Base-by-base conservation (phyloP, 2,797 vertebrate genomes). In the Loris lydekkerianus region DNA sequence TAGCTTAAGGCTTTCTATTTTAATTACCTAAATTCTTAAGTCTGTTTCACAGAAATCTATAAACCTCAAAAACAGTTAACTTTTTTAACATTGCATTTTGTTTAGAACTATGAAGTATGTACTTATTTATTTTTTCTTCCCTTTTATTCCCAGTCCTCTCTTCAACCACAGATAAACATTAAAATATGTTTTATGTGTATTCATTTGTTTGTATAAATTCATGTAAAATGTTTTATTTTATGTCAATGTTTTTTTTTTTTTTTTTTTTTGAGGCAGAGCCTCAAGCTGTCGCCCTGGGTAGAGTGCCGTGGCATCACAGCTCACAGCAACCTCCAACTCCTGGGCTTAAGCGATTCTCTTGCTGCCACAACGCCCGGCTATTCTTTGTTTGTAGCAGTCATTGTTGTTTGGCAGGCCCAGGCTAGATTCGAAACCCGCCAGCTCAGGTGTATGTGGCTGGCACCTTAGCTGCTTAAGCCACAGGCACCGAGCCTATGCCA, bases 121-220 rank as follows among this genome's bases (percentile, higher is more conserved):
- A 11, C 58, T 60, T 77, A 29, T n/a, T 23, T 72, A 18, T 43
- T 82, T 34, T 46, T 84, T 53, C 49, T 53, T 61, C 15, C 5
- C 58, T 84, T 86, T 87, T 61, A 65, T 49, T 14, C 29, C 8
- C 46, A 76, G 46, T 70, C 29, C 34, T 34, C n/a, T 75, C 49
- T 93, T 95, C 31, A 93, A 89, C 49, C 65, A 84, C 25, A 89
- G 9, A 7, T 29, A 94, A 78, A 77, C 67, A 94, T 37, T 86
- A 78, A 86, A 63, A 81, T 43, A 17, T 53, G 4, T 29, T 82
- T 76, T 23, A 49, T 78, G 37, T 63, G 10, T 76, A 85, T 80
- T 21, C 69, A 70, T 83, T 76, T 46, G 61, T 34, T 73, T 75
- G 3, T 56, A 91, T 72, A n/a, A 69, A 89, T 76, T 88, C 77